Evolutionary conservation across 1,140 invertebrate species (phyloP).

Genomic region (Drosophila equinoxialis): DNA sequence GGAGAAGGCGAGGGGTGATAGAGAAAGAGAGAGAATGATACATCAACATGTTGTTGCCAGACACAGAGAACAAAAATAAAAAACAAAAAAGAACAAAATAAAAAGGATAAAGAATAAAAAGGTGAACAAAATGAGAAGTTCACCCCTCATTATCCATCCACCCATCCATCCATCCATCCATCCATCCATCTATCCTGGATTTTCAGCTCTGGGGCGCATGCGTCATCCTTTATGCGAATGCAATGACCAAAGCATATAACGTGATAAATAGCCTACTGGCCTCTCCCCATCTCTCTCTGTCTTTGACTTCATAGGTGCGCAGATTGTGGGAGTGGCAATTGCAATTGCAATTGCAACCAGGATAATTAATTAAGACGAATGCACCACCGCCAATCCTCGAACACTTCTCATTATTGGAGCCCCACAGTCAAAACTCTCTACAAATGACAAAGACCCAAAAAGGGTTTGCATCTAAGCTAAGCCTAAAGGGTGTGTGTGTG

Average conservation of each 20-base stretch:
- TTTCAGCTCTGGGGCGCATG: conserved; percentile 41
- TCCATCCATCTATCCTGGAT: no score
- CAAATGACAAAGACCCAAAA: no score
- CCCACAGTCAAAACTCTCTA: conserved; percentile 30
- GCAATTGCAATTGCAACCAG: conserved; percentile 6
- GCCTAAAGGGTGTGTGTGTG: no score
- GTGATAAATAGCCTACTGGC: conserved; percentile 43
- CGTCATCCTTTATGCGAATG: conserved; percentile 48
- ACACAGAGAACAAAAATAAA: conserved; percentile 11
- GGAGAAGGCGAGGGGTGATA: background rate
- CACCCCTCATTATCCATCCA: no score
- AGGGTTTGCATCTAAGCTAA: no score
- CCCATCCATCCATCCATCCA: no score
- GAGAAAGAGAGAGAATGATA: conserved; percentile 6
- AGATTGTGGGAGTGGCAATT: conserved; percentile 57
- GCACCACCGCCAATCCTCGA: conserved; percentile 1
- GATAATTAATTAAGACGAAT: conserved; percentile 10
- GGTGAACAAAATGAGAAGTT: background rate
- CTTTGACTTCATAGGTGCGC: conserved; percentile 20
- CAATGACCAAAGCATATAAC: conserved; percentile 44
- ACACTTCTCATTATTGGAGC: conserved; percentile 6
- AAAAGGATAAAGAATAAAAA: conserved; percentile 6
- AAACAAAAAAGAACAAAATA: conserved; percentile 1
- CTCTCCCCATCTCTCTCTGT: background rate
- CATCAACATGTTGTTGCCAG: conserved; percentile 69